Percentiles rank a stretch among this genome's conserved stretches.
Conservation (phyloP, 2,797 vertebrate genomes). For the Eidolon dupreanum region DNA sequence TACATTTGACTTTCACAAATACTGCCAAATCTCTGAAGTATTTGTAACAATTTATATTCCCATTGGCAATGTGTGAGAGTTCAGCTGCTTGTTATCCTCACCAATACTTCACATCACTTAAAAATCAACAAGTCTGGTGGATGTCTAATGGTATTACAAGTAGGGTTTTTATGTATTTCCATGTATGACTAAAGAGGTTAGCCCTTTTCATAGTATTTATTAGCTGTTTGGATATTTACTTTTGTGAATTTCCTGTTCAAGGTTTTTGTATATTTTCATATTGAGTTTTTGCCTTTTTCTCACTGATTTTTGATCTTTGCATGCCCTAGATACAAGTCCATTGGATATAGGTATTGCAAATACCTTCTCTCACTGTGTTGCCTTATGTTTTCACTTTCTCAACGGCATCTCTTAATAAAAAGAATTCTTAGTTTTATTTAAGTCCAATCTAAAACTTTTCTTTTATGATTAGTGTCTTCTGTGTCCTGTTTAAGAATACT, state of each 20-base stretch:
- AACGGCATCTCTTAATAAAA: background rate
- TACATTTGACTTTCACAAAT: background rate
- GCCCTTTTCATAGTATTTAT: background rate
- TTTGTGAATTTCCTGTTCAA: background rate
- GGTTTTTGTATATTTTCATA: conserved; percentile 2
- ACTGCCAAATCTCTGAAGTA: background rate
- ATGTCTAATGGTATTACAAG: background rate
- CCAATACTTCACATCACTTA: background rate
- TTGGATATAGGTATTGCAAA: background rate
- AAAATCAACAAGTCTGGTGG: background rate
- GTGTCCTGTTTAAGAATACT: background rate
- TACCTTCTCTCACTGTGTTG: background rate
- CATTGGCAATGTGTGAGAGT: background rate
- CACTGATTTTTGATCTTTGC: background rate
- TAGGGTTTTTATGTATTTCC: background rate
- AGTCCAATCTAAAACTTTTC: background rate
- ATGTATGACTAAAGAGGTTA: background rate
- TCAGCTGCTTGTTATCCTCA: background rate
- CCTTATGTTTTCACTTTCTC: background rate
- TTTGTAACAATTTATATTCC: background rate
- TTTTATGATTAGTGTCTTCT: background rate
- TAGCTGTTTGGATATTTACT: background rate
- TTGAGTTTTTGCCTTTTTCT: background rate
- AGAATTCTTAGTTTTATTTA: background rate
- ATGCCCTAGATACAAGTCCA: background rate